phyloP scores from a whole-genome alignment of 1,140 invertebrate genomes.

The Daktulosphaira vitifoliae region DNA sequence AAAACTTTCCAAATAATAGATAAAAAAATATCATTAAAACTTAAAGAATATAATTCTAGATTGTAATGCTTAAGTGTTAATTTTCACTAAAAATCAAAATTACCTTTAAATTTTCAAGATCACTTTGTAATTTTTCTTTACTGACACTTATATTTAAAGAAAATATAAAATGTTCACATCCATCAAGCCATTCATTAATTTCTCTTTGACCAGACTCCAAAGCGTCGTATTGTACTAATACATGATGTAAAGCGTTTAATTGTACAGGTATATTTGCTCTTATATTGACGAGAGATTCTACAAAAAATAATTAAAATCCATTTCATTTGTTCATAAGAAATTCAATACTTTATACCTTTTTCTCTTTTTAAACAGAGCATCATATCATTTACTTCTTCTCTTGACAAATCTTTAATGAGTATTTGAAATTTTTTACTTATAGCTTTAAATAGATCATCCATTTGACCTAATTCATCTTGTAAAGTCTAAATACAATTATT shows the following conservation, averaged over 20 bases:
- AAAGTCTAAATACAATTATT: slow-evolving; percentile 46
- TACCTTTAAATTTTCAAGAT: slow-evolving; percentile 71
- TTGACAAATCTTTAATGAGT: slow-evolving; percentile 77
- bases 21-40: background rate
- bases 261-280: slow-evolving; percentile 69
- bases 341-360: slow-evolving; percentile 47
- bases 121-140: slow-evolving; percentile 61
- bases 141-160: slow-evolving; percentile 55
- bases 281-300: slow-evolving; percentile 69
- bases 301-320: no score
- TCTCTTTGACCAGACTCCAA: slow-evolving; percentile 77
- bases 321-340: no score
- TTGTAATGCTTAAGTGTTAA: background rate
- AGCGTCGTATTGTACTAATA: slow-evolving; percentile 82
- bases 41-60: background rate
- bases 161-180: slow-evolving; percentile 64
- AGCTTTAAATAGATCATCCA: slow-evolving; percentile 81
- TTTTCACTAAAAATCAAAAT: no score
- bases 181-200: slow-evolving; percentile 73
- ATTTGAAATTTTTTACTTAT: slow-evolving; percentile 83
- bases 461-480: slow-evolving; percentile 70
- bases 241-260: slow-evolving; percentile 68
- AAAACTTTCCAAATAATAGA: slow-evolving; percentile 34
- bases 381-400: slow-evolving; percentile 82
- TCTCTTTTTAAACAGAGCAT: slow-evolving; percentile 82